These are phyloP conservation scores for Drosophila fuyamai DNA, from an alignment of 1,140 invertebrate genomes.

Conservation along the genomic window DNA sequence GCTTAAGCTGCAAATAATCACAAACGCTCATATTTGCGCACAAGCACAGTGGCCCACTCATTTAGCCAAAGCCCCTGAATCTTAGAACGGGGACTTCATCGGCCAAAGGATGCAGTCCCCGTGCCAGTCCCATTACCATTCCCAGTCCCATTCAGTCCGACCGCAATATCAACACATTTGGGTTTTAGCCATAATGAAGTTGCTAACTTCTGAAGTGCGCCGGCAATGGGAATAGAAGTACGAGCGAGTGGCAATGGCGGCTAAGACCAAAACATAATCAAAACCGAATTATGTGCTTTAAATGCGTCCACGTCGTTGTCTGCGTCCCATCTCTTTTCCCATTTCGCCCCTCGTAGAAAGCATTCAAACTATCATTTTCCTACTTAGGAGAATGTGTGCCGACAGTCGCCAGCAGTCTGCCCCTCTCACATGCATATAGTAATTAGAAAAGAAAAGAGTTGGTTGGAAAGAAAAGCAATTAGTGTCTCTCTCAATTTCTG, in stretches of 20 bases:
- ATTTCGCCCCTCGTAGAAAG: conserved; percentile 52
- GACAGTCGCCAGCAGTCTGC: conserved; percentile 76
- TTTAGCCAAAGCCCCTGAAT: conserved; percentile 44
- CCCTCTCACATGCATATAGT: conserved; percentile 64
- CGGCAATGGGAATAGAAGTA: conserved; percentile 38
- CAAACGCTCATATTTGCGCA: conserved; percentile 64
- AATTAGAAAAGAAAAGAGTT: conserved; percentile 83
- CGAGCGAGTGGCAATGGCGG: conserved; percentile 26
- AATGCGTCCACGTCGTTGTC: conserved; percentile 64
- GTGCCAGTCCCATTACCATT: conserved; percentile 19
- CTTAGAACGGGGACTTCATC: background rate
- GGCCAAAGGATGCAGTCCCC: background rate
- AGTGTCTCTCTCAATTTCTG: conserved; percentile 82
- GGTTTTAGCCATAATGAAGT: conserved; percentile 83
- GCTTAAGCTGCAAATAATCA: conserved; percentile 73
- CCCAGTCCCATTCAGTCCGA: conserved; percentile 42
- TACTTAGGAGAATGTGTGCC: conserved; percentile 81
- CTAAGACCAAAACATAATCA: conserved; percentile 81
- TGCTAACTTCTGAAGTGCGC: conserved; percentile 73
- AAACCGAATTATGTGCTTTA: conserved; percentile 83
- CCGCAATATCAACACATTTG: conserved; percentile 82
- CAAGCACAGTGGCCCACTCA: conserved; percentile 66
- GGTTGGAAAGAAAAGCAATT: conserved; percentile 79
- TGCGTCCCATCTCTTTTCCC: conserved; percentile 11
- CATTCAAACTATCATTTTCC: conserved; percentile 83